A percentile compares a stretch with the other conserved stretches of the same genome.
phyloP scores from a whole-genome alignment of 2,113 vertebrate species.

The Plotosus lineatus region DNA sequence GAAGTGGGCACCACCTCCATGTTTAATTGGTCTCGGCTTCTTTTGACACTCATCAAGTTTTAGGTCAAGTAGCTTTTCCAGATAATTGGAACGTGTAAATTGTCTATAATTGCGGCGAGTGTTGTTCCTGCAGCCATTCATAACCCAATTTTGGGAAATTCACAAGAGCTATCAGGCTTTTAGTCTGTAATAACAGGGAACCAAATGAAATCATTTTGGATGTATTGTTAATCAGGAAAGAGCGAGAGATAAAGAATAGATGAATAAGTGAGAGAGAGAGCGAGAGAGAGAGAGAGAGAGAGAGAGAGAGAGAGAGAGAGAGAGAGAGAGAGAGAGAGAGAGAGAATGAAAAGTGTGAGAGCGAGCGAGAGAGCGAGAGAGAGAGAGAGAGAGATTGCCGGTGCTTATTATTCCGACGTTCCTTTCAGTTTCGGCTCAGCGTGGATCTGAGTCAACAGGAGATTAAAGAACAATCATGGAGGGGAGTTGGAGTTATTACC shows the following conservation, averaged over 20 bases:
- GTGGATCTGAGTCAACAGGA: slow-evolving; percentile 53
- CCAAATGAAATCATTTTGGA: background rate
- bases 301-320: background rate
- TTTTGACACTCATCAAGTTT: slow-evolving; percentile 58
- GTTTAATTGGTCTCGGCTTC: slow-evolving; percentile 55
- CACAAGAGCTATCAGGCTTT: slow-evolving; percentile 34
- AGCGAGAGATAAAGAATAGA: background rate
- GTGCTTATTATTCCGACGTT: slow-evolving; percentile 22
- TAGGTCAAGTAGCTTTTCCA: slow-evolving; percentile 64
- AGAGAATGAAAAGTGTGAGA: background rate
- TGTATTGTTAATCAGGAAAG: background rate
- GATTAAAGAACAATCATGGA: slow-evolving; percentile 56
- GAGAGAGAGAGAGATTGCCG: background rate
- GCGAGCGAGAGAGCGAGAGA: background rate
- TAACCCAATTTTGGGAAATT: slow-evolving; percentile 54
- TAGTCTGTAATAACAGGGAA: background rate
- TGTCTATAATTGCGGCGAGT: slow-evolving; percentile 53
- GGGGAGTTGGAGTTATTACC: slow-evolving; percentile 47
- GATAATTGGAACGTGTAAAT: slow-evolving; percentile 65
- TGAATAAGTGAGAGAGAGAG: background rate
- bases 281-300: background rate
- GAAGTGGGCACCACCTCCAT: slow-evolving; percentile 47
- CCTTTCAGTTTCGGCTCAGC: slow-evolving; percentile 26
- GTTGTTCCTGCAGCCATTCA: slow-evolving; percentile 50
- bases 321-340: background rate